A percentile compares a stretch with the other conserved stretches of the same genome.
phyloP scores from a whole-genome alignment of 2,797 vertebrate species.

The Mormyrops attenuatus region DNA sequence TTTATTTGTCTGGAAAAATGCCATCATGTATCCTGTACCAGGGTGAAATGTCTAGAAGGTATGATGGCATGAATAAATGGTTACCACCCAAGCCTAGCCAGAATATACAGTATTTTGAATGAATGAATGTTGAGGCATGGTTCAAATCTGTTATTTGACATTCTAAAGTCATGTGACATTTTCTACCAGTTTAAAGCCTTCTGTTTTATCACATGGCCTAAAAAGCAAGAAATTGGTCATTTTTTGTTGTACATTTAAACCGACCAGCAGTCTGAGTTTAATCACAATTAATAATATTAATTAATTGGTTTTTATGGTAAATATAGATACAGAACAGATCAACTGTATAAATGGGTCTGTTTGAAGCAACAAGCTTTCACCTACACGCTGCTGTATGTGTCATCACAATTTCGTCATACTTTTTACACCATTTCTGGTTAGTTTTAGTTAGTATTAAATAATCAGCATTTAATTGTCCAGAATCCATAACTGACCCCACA shows the following conservation, averaged over 20 bases:
- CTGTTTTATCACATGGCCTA: neutral
- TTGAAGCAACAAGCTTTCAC: neutral
- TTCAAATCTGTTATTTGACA: neutral
- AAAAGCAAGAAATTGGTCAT: neutral
- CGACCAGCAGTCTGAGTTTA: neutral
- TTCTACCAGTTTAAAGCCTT: neutral
- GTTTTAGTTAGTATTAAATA: neutral
- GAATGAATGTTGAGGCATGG: neutral
- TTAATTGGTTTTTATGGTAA: neutral
- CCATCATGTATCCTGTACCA: no score
- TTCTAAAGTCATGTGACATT: neutral
- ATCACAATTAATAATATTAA: neutral
- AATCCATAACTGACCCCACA: neutral
- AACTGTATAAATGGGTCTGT: neutral
- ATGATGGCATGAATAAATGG: neutral
- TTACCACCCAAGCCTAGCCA: neutral
- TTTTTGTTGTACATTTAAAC: neutral
- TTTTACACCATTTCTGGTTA: neutral
- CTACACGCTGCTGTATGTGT: neutral
- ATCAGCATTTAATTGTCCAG: neutral
- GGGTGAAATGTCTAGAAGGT: neutral
- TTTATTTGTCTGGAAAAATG: neutral
- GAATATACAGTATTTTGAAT: neutral
- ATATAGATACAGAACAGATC: neutral
- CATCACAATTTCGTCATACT: neutral